Evolutionary conservation across 2,888 invertebrate species (phyloP), one percentile per base, ranked within the genome.

Genomic region (Bombyx huttoni): DNA sequence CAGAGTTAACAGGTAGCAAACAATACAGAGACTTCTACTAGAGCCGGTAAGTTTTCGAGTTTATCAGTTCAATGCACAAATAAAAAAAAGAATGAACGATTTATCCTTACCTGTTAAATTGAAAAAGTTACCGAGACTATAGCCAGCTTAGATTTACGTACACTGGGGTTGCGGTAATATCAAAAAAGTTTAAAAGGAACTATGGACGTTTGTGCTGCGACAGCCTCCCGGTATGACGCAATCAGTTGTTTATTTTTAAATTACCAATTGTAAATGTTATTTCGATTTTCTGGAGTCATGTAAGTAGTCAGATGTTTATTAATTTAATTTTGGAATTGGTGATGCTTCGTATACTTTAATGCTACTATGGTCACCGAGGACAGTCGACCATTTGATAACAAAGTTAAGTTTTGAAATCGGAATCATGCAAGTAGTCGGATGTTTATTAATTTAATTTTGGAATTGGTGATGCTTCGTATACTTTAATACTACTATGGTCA

Each of bases 81-180:
- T 87, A 86, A 85, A 85, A 24, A 24, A 24, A 85, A 86, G 84
- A 84, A 82, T 82, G 79, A 83, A 85, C 83, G 85, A 85, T 87
- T 87, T 88, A 86, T 87, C 81, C 84, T 81, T 83, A 86, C 85
- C 85, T 85, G 86, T 88, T 86, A 86, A 88, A 88, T 88, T 87
- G 87, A 88, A 88, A 88, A 88, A 88, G 87, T 87, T 88, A 68
- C 78, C 63, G 75, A 76, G 78, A 83, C 84, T 77, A 84, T 74
- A 80, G 79, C 78, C 73, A 81, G 81, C 82, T 80, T 78, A 85
- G 82, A 84, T 85, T 84, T 85, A 84, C 83, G 84, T 82, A 81
- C 80, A 78, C 62, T 78, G 78, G 79, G 72, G 81, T 84, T 80
- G 81, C 80, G 81, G 75, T 79, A 83, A 86, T 85, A 86, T 85